These are phyloP conservation scores for Drosophila varians DNA, from an alignment of 1,140 invertebrate genomes.

Conservation along the genomic window DNA sequence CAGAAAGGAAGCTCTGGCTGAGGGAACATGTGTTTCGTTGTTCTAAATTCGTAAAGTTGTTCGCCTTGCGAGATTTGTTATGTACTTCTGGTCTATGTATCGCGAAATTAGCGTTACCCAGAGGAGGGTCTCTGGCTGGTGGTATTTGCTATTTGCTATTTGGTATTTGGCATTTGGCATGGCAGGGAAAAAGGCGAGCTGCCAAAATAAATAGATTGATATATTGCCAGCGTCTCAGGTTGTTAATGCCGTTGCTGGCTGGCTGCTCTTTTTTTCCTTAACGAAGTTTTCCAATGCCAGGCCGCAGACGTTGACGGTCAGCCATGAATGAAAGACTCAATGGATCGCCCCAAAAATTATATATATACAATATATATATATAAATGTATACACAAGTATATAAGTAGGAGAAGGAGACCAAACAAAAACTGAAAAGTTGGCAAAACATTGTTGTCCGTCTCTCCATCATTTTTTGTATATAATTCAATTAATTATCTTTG, in stretches of 20 bases:
- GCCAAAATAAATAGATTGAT: conserved; percentile 58
- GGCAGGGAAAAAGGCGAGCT: conserved; percentile 15
- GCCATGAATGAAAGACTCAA: conserved; percentile 39
- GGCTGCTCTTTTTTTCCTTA: conserved; percentile 30
- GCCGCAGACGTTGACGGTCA: conserved; percentile 7
- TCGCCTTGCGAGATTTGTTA: background rate
- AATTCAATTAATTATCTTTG: background rate
- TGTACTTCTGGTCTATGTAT: background rate
- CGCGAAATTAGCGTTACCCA: background rate
- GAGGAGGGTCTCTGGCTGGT: too few relatives aligned
- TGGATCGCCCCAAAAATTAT: background rate
- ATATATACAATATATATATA: background rate
- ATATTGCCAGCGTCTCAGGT: conserved; percentile 22
- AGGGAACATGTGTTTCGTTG: conserved; percentile 23
- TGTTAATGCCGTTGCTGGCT: conserved; percentile 8
- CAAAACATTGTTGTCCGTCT: too few relatives aligned
- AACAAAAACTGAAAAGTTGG: background rate
- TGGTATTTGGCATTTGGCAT: conserved; percentile 28
- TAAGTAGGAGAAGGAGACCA: background rate
- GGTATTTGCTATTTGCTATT: conserved; percentile 5
- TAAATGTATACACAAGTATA: too few relatives aligned
- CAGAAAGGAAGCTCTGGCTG: background rate
- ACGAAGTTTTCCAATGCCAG: conserved; percentile 55
- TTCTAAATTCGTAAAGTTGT: conserved; percentile 10
- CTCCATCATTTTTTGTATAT: background rate